Base-by-base conservation (phyloP, 2,888 invertebrate genomes). In the Meteorus colon region DNA sequence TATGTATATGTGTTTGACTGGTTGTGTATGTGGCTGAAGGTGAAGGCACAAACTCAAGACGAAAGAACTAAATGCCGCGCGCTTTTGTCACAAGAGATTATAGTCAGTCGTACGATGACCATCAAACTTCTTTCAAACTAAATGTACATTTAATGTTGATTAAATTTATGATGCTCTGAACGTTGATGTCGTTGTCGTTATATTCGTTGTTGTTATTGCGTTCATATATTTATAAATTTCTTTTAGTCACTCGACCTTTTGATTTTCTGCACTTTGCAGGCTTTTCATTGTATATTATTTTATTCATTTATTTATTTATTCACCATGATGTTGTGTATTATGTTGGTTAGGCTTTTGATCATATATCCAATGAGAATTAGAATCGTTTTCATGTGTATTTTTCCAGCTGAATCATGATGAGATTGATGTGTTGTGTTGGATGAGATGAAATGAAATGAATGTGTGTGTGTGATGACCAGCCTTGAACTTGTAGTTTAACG, bases 111-210 rank as follows among this genome's bases (percentile, higher is more conserved):
- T 77, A 77, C 76, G 77, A 81, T 81, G 80, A 81, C 81, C 78
- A 74, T 74, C 77, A 77, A 77, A 79, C 73, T 75, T 72, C 71
- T 67, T 71, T 72, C 71, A 59, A 60, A 72, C 75, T 77, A 80
- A 79, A 81, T 81, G 81, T 78, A 80, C 78, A 80, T 81, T 81
- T 81, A 81, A 81, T 81, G 81, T 81, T 81, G 77, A 81, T 80
- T 81, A 80, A 80, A 81, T 80, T 81, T 81, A 81, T 78, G 80
- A 81, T 79, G 70, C 71, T 75, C 79, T 76, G 60, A 75, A 78
- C 74, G n/a, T 55, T 19, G 8, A 55, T 55, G 55, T 19, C n/a
- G 55, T 55, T 55, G 8, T n/a, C 55, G 55, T 55, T 41, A 41
- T 41, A 41, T 41, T 41, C 19, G 19, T 55, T 19, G 19, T 55